A percentile compares a stretch with the other conserved stretches of the same genome.
phyloP scores from a whole-genome alignment of 2,888 invertebrate genomes.

The Antitype chi region DNA sequence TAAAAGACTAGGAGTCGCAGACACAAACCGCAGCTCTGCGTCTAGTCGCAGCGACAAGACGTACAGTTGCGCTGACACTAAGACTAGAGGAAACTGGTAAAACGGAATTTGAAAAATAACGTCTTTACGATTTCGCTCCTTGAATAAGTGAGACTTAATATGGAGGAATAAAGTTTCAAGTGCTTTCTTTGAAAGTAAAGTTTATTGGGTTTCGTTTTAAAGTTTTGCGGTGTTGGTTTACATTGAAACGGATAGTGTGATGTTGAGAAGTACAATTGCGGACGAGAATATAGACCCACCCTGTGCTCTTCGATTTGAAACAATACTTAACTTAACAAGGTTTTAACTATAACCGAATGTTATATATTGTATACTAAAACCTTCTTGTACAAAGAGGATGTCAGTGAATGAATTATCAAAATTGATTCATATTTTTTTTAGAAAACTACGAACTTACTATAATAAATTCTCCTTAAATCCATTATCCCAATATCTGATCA shows the following conservation, averaged over 20 bases:
- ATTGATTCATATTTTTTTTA: too few relatives aligned
- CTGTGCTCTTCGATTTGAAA: too few relatives aligned
- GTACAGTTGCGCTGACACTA: neutral
- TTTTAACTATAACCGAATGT: too few relatives aligned
- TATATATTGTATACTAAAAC: too few relatives aligned
- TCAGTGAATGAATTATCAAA: too few relatives aligned
- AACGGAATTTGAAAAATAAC: slow-evolving; percentile 14
- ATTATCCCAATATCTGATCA: too few relatives aligned
- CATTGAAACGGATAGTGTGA: slow-evolving; percentile 5
- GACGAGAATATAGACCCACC: too few relatives aligned
- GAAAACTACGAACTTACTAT: too few relatives aligned
- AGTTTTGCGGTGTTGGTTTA: slow-evolving; percentile 11
- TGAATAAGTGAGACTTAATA: slow-evolving; percentile 72
- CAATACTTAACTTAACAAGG: too few relatives aligned
- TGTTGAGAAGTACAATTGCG: neutral
- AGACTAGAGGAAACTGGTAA: slow-evolving; percentile 63
- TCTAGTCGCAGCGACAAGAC: neutral
- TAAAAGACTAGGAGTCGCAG: neutral
- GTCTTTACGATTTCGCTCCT: slow-evolving; percentile 74
- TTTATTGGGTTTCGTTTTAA: slow-evolving; percentile 22
- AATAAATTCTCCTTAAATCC: too few relatives aligned
- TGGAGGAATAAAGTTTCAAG: slow-evolving; percentile 56
- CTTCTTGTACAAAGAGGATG: too few relatives aligned
- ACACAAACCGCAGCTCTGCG: neutral
- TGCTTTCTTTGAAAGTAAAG: slow-evolving; percentile 24